phyloP scores from a whole-genome alignment of 2,797 vertebrate genomes.

The Phylloscopus collybita region DNA sequence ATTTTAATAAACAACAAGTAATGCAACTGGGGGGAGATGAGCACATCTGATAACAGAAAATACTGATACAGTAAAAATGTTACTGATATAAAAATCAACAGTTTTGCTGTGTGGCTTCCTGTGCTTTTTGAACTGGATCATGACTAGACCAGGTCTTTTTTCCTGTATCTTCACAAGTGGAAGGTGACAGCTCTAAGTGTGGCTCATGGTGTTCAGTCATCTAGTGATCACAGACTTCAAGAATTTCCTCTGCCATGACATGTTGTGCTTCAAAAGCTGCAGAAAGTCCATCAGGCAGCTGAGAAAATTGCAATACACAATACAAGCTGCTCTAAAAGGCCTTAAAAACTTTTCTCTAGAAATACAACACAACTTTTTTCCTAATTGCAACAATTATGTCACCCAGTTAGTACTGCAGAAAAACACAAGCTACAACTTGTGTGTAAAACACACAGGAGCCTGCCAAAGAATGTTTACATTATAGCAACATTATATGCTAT shows the following conservation, averaged over 20 bases:
- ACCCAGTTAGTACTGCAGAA: not conserved
- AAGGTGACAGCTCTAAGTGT: not conserved
- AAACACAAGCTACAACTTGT: not conserved
- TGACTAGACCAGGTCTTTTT: not conserved
- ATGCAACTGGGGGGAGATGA: not conserved
- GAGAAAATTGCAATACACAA: not conserved
- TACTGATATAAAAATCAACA: not conserved
- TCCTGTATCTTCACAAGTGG: not conserved
- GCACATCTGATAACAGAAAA: not conserved
- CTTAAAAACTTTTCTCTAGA: not conserved
- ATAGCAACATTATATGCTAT: not conserved
- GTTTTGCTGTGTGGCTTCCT: not conserved
- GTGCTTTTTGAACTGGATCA: not conserved
- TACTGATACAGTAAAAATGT: not conserved
- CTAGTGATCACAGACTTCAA: not conserved
- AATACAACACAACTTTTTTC: not conserved
- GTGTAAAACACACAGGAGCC: not conserved
- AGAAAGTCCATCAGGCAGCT: not conserved
- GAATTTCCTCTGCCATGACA: not conserved
- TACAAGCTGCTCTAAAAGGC: not conserved
- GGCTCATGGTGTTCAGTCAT: not conserved
- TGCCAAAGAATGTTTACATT: not conserved
- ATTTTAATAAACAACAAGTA: not conserved
- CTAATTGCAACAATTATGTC: not conserved
- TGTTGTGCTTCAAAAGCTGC: not conserved